A percentile compares a stretch with the other conserved stretches of the same genome.
Evolutionary conservation across 2,797 vertebrate species (phyloP).

Genomic region (Rhinoraja longicauda): DNA sequence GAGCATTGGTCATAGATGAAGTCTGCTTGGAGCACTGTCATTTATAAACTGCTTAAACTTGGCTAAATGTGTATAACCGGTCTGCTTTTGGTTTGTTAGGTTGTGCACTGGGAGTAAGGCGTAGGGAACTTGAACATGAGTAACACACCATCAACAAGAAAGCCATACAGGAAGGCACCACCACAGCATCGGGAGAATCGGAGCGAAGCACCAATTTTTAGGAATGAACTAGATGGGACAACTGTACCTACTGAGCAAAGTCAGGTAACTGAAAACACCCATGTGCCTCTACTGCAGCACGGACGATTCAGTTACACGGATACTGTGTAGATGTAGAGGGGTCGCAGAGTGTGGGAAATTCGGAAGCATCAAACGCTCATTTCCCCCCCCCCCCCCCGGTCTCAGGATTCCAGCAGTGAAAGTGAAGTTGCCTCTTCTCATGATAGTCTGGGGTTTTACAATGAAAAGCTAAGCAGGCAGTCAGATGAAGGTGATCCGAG

Average conservation of each 20-base stretch:
- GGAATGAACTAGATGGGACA: constrained; percentile 62
- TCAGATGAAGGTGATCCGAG: not conserved
- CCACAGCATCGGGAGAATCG: constrained; percentile 87
- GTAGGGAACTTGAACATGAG: constrained; percentile 64
- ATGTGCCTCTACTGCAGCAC: constrained; percentile 50
- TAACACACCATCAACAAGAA: constrained; percentile 73
- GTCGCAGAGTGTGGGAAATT: constrained; percentile 45
- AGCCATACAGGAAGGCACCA: constrained; percentile 93
- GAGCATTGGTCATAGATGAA: constrained; percentile 40
- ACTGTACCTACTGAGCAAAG: constrained; percentile 53
- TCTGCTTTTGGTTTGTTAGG: constrained; percentile 45
- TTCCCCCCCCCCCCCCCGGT: constrained; percentile 53
- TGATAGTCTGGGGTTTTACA: constrained; percentile 52
- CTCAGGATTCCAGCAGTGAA: constrained; percentile 65
- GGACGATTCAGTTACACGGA: constrained; percentile 42
- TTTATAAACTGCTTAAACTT: constrained; percentile 36
- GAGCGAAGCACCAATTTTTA: constrained; percentile 59
- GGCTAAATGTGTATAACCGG: constrained; percentile 39
- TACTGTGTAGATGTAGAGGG: constrained; percentile 44
- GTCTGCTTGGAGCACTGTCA: constrained; percentile 40
- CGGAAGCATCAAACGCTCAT: constrained; percentile 50
- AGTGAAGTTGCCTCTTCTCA: constrained; percentile 57
- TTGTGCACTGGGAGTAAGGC: constrained; percentile 35
- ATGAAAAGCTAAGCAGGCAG: constrained; percentile 8
- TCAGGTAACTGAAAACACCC: constrained; percentile 62